Evolutionary conservation across 2,113 vertebrate genomes (phyloP), one percentile per base, ranked within the genome.

Genomic region (Cygnus buccinator): DNA sequence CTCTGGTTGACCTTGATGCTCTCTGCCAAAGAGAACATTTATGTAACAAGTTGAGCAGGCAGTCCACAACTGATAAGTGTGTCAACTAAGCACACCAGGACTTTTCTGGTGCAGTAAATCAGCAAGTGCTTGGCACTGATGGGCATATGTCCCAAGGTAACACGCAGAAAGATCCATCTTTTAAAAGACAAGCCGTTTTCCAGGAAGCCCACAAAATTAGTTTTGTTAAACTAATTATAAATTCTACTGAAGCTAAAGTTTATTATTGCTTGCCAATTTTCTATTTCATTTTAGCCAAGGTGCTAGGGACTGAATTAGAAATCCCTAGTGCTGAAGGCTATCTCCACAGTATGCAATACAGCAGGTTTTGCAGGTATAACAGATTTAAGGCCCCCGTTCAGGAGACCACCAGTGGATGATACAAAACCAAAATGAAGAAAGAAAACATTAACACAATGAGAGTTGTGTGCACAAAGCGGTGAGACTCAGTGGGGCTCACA

Each of bases 271-370:
- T 11, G 11, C 3, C 19, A 62, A 0, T 74, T 89, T 54, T 90
- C 55, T 58, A 13, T 73, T 70, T 65, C 55, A 58, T 52, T 70
- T 71, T 46, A 81, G 23, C 26, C 89, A 71, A 31, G 61, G 28
- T 55, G 23, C 21, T 59, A 57, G 39, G 43, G 57, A 52, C 6
- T 12, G 21, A 35, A 33, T 52, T 26, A 86, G 83, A 76, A 85
- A 65, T 29, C 19, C 46, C 25, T 8, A 13, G 25, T 37, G 21
- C 43, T 70, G 62, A 55, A 76, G 67, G 6, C 4, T 28, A 44
- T 25, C 61, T 55, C 61, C 39, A 33, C 0, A 2, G 22, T 44
- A 26, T 4, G 11, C n/a, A 31, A 5, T 41, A 28, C 0, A 31
- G 35, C 33, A 84, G 59, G 10, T 70, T n/a, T 3, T 65, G 39